Evolutionary conservation across 2,113 vertebrate species (phyloP).

Genomic region (Zeus faber): DNA sequence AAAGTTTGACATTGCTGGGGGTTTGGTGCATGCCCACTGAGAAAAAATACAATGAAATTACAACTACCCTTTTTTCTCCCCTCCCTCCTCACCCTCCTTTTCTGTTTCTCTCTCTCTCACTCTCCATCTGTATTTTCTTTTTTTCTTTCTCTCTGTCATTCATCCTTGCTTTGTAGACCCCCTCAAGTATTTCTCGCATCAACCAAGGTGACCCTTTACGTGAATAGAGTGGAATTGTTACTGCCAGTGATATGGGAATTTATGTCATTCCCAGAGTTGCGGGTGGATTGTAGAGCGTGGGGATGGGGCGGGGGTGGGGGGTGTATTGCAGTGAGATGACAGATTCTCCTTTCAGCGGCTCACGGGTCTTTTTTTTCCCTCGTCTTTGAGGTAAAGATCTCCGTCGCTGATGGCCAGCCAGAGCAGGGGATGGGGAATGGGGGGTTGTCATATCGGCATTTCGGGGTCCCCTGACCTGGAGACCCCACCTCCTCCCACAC

Average conservation of each 20-base stretch:
- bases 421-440: no score
- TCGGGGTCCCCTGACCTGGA: not conserved
- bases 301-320: not conserved
- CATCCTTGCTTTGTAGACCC: not conserved
- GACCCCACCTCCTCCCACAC: no score
- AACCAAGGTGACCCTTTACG: slow-evolving; percentile 7
- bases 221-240: slow-evolving; percentile 2
- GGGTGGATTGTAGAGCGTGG: no score
- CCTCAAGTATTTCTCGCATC: not conserved
- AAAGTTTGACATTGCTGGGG: slow-evolving; percentile 26
- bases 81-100: not conserved
- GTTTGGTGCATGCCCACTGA: slow-evolving; percentile 11
- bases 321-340: not conserved
- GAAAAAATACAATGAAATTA: slow-evolving; percentile 10
- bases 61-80: not conserved
- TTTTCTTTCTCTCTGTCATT: not conserved
- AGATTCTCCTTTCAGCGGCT: not conserved
- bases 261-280: slow-evolving; percentile 7
- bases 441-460: not conserved
- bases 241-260: slow-evolving; percentile 13
- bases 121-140: not conserved
- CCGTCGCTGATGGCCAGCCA: no score
- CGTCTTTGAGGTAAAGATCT: not conserved
- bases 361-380: not conserved
- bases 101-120: not conserved